Evolutionary conservation across 2,797 vertebrate genomes (phyloP).

Genomic region (Thalassophryne amazonica): DNA sequence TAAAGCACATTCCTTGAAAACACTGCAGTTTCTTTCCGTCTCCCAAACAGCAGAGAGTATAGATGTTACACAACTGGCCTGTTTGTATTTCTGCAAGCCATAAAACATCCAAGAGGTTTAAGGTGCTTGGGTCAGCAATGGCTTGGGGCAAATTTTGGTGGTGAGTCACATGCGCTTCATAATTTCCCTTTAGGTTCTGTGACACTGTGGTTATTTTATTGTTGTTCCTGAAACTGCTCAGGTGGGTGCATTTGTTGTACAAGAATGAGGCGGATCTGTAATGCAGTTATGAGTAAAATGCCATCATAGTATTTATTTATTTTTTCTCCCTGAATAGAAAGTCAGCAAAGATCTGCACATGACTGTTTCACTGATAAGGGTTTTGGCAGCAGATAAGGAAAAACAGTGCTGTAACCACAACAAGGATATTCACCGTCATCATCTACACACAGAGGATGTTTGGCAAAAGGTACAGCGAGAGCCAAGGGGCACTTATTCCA

Average conservation of each 20-base stretch:
- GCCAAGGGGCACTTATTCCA: constrained; percentile 14
- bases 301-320: constrained; percentile 6
- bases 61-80: too few species aligned
- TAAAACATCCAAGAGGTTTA: too few species aligned
- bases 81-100: too few species aligned
- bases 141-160: too few species aligned
- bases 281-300: neutral
- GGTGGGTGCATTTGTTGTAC: neutral
- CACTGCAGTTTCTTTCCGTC: too few species aligned
- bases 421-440: constrained; percentile 10
- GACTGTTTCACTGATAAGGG: neutral
- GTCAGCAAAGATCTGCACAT: neutral
- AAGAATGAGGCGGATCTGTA: neutral
- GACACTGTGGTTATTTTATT: too few species aligned
- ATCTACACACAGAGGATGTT: neutral
- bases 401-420: constrained; percentile 1
- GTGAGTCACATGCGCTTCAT: too few species aligned
- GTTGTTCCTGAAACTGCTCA: too few species aligned
- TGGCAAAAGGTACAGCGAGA: constrained; percentile 17
- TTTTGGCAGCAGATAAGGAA: constrained; percentile 1
- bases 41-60: too few species aligned
- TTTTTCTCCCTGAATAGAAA: constrained; percentile 1
- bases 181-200: too few species aligned
- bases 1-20: too few species aligned
- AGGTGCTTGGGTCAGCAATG: too few species aligned